Percentiles rank a stretch among this genome's conserved stretches.
phyloP scores from a whole-genome alignment of 2,113 vertebrate species.

The Rousettus leschenaultii region DNA sequence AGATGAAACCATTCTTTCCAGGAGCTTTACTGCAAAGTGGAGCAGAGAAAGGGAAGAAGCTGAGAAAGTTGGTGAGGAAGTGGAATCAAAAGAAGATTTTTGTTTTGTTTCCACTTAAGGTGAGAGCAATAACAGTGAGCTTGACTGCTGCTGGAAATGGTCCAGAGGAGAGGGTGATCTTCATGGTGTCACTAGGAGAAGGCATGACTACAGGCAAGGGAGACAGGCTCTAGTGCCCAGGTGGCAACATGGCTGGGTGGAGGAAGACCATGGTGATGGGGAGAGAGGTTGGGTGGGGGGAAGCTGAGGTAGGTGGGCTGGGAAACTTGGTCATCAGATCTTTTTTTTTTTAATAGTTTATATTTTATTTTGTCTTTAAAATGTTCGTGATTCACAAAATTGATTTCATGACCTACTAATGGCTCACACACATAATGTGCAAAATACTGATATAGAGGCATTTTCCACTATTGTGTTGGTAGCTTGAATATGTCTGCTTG shows the following conservation, averaged over 20 bases:
- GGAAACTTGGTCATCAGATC: neutral
- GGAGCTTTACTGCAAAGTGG: neutral
- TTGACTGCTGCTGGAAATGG: no score
- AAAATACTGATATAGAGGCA: neutral
- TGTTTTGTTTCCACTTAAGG: neutral
- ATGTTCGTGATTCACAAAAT: neutral
- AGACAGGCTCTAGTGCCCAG: neutral
- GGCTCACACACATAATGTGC: neutral
- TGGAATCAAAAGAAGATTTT: neutral
- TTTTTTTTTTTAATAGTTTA: no score
- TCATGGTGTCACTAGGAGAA: neutral
- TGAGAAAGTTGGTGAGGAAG: neutral
- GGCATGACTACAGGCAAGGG: neutral
- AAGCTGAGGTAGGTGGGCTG: neutral
- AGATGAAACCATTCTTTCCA: neutral
- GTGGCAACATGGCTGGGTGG: neutral
- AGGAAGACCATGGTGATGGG: neutral
- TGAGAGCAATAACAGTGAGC: neutral
- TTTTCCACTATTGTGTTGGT: neutral
- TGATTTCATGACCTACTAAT: neutral
- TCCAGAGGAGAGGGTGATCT: neutral
- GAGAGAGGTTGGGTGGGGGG: neutral
- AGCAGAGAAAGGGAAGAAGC: neutral
- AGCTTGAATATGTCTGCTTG: neutral
- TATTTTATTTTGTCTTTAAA: neutral